Percentiles rank a stretch among this genome's conserved stretches.
phyloP scores from a whole-genome alignment of 2,113 vertebrate genomes.

The Lepus timidus region DNA sequence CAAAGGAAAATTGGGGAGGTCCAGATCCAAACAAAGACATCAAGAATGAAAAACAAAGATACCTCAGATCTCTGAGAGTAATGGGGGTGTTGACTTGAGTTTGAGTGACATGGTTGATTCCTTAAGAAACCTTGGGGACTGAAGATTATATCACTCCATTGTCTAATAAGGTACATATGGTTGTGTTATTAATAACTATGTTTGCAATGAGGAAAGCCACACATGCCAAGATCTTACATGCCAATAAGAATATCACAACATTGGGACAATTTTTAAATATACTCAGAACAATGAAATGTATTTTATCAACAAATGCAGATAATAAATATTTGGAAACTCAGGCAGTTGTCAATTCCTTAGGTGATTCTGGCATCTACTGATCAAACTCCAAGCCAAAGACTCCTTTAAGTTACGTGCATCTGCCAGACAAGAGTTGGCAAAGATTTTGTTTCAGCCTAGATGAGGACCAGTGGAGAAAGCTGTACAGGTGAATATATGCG shows the following conservation, averaged over 20 bases:
- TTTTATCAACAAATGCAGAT: constrained; percentile 12
- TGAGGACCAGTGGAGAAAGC: constrained; percentile 21
- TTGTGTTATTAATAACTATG: not conserved
- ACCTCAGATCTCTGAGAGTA: not conserved
- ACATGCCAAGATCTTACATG: not conserved
- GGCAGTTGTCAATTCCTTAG: not conserved
- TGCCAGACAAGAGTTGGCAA: constrained; percentile 53
- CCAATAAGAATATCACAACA: not conserved
- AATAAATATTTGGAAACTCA: not conserved
- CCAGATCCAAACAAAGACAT: not conserved
- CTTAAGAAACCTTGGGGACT: not conserved
- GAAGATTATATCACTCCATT: not conserved
- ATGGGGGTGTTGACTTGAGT: not conserved
- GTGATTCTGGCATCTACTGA: not conserved
- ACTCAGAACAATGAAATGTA: constrained; percentile 36
- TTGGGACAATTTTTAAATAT: not conserved
- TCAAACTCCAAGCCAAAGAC: constrained; percentile 43
- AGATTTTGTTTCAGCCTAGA: constrained; percentile 24
- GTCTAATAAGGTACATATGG: not conserved
- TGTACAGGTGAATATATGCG: not conserved
- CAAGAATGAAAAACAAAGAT: not conserved
- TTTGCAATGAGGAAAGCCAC: not conserved
- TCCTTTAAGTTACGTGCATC: not conserved
- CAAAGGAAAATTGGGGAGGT: not conserved
- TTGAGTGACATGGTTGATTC: constrained; percentile 1